These are phyloP conservation scores for Pungitius pungitius DNA, from an alignment of 2,113 vertebrate species.

Conservation along the genomic window DNA sequence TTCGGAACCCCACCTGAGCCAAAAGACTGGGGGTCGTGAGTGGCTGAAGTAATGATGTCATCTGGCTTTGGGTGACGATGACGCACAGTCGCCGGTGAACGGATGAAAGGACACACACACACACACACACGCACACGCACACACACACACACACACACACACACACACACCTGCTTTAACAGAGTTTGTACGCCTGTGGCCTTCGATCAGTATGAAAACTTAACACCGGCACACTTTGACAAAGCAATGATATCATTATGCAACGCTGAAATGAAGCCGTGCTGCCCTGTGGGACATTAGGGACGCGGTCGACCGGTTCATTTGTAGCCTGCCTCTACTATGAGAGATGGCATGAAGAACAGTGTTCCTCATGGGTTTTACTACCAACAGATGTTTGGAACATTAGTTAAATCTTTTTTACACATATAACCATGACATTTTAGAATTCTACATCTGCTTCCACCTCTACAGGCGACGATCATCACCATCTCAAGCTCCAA, in stretches of 20 bases:
- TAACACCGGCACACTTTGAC: background rate
- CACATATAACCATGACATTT: too few species aligned
- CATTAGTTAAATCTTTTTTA: too few species aligned
- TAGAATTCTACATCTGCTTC: too few species aligned
- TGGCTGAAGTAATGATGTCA: background rate
- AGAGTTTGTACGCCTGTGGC: background rate
- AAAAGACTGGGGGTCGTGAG: background rate
- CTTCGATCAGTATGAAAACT: background rate
- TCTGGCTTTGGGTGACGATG: slow-evolving; percentile 8
- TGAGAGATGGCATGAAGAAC: background rate
- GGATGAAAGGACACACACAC: too few species aligned
- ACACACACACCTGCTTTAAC: too few species aligned
- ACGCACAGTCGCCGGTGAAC: background rate
- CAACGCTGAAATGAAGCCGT: slow-evolving; percentile 10
- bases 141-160: too few species aligned
- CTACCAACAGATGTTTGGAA: background rate
- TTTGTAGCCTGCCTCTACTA: background rate
- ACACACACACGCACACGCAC: too few species aligned
- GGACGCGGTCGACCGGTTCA: background rate
- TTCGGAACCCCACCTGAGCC: background rate
- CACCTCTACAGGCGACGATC: too few species aligned
- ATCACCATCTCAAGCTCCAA: too few species aligned
- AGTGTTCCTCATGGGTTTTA: background rate
- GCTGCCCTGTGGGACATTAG: slow-evolving; percentile 6
- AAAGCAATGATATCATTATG: slow-evolving; percentile 18